These are phyloP conservation scores for Echiichthys vipera DNA, from an alignment of 2,797 vertebrate genomes.

Conservation along the genomic window DNA sequence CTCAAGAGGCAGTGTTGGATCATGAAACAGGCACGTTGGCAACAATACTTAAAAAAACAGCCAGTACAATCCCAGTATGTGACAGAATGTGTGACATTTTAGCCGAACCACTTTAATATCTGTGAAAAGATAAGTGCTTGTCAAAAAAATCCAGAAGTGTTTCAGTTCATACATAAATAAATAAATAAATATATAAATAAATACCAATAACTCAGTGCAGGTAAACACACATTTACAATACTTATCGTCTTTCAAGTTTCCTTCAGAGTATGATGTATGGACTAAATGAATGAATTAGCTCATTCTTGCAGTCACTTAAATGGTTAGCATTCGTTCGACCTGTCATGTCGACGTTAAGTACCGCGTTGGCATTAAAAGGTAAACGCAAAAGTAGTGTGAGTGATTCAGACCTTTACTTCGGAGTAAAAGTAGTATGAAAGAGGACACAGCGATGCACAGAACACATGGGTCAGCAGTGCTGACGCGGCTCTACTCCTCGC, in stretches of 20 bases:
- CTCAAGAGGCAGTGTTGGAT: constrained; percentile 12
- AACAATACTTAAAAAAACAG: constrained; percentile 31
- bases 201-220: constrained; percentile 34
- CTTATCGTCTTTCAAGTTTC: background rate
- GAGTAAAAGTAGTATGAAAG: background rate
- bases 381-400: constrained; percentile 28
- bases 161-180: constrained; percentile 49
- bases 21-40: constrained; percentile 21
- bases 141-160: constrained; percentile 19
- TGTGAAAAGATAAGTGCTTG: constrained; percentile 3
- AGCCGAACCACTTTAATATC: no score
- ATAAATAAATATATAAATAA: constrained; percentile 42
- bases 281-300: background rate
- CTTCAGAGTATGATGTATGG: background rate
- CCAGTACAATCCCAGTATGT: background rate
- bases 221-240: constrained; percentile 3
- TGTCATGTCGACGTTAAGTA: background rate
- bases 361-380: background rate
- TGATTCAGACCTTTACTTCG: constrained; percentile 18
- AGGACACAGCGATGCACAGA: background rate
- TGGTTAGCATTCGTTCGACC: background rate
- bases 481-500: constrained; percentile 83
- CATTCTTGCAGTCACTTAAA: background rate
- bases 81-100: no score
- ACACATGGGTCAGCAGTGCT: background rate